Percentiles rank a stretch among this genome's conserved stretches.
Conservation (phyloP, 2,888 invertebrate species). For the Brachynemurus nebulosus region DNA sequence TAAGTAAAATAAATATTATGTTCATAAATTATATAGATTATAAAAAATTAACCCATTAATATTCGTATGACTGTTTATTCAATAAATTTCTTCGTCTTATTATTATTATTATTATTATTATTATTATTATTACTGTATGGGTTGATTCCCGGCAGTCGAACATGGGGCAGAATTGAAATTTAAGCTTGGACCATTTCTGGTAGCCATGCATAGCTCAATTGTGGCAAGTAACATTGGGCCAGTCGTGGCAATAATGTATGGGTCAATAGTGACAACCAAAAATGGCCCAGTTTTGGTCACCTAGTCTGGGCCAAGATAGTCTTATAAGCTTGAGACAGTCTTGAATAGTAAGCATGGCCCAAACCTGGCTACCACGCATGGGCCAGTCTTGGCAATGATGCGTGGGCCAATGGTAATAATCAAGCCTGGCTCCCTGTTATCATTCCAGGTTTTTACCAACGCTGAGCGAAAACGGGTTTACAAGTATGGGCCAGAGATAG, state of each 20-base stretch:
- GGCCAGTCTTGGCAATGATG: background rate
- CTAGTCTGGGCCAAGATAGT: background rate
- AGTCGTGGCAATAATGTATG: no score
- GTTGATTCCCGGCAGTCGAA: background rate
- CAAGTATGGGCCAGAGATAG: no score
- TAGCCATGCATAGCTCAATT: no score
- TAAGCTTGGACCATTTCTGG: background rate
- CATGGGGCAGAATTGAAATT: background rate
- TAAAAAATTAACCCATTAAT: no score
- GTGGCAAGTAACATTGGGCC: no score
- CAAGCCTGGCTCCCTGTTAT: constrained; percentile 1
- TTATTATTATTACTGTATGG: background rate
- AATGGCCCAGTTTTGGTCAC: no score
- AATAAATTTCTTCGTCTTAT: no score
- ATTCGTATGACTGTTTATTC: background rate
- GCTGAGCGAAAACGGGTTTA: background rate
- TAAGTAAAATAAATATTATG: no score
- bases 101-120: background rate
- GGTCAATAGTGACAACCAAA: no score
- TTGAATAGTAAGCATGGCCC: background rate
- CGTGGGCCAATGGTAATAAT: constrained; percentile 1
- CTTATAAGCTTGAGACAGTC: background rate
- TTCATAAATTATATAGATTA: no score
- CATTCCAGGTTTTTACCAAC: background rate
- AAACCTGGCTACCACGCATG: background rate